A percentile compares a stretch with the other conserved stretches of the same genome.
phyloP scores from a whole-genome alignment of 2,113 vertebrate species.

The Delphinus delphis region DNA sequence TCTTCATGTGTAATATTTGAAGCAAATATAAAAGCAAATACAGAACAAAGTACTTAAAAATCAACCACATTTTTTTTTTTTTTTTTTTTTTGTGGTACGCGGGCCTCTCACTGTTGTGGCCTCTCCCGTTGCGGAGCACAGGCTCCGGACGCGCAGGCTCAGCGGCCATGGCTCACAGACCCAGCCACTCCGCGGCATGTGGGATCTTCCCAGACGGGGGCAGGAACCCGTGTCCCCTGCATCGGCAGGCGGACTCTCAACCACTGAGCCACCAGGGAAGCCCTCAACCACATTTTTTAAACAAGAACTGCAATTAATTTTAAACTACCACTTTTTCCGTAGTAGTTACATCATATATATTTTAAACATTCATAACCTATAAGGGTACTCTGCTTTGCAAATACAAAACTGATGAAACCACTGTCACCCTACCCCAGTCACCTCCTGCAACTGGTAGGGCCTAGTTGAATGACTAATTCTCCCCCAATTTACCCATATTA shows the following conservation, averaged over 20 bases:
- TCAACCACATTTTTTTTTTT: not conserved
- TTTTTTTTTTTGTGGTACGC: too few relatives aligned
- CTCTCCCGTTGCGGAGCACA: too few relatives aligned
- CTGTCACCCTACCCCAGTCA: not conserved
- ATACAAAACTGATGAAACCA: not conserved
- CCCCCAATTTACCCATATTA: not conserved
- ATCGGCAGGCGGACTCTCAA: too few relatives aligned
- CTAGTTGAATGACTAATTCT: not conserved
- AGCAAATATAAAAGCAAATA: conserved; percentile 69
- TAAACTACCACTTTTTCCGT: conserved; percentile 32
- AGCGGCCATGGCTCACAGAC: too few relatives aligned
- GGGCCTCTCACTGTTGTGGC: too few relatives aligned
- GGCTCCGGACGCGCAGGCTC: too few relatives aligned
- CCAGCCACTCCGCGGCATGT: too few relatives aligned
- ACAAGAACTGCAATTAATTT: conserved; percentile 42
- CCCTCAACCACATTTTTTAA: conserved; percentile 24
- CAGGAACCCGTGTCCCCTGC: too few relatives aligned
- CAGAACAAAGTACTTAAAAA: conserved; percentile 55
- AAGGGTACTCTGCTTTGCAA: not conserved
- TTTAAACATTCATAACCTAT: not conserved
- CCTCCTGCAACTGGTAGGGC: not conserved
- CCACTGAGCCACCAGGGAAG: too few relatives aligned
- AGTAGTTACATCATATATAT: not conserved
- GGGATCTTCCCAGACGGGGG: too few relatives aligned
- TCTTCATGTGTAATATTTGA: conserved; percentile 51